Evolutionary conservation across 2,888 invertebrate species (phyloP).

Genomic region (Ophonus ardosiacus): DNA sequence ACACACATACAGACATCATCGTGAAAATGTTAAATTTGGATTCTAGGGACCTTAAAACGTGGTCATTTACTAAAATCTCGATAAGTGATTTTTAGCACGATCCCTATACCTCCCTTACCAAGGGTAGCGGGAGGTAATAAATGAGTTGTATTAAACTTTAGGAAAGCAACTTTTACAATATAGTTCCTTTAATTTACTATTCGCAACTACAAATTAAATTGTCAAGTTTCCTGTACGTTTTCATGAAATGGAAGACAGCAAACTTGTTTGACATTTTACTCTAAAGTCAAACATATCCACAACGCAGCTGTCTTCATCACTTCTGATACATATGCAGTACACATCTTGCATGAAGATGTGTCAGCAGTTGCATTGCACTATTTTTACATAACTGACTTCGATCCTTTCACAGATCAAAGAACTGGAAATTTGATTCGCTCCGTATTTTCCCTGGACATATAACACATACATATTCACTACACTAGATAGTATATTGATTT

Average conservation of each 20-base stretch:
- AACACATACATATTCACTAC: not conserved
- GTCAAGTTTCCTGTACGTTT: not conserved
- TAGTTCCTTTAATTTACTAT: no score
- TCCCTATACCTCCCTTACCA: no score
- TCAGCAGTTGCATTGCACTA: not conserved
- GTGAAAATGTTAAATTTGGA: no score
- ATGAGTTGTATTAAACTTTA: no score
- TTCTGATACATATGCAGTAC: not conserved
- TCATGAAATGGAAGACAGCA: not conserved
- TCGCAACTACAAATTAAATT: not conserved
- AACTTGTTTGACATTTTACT: not conserved
- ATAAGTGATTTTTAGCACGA: no score
- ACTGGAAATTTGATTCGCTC: constrained; percentile 14
- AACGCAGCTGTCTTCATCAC: not conserved
- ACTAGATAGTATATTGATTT: not conserved
- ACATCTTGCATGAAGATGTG: not conserved
- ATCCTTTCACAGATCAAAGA: not conserved
- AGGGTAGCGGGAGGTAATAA: no score
- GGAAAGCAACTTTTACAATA: no score
- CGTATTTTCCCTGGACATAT: constrained; percentile 1
- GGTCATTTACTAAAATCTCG: no score
- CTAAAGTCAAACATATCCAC: not conserved
- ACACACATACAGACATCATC: no score
- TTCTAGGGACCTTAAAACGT: no score
- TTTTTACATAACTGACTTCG: constrained; percentile 33